phyloP scores from a whole-genome alignment of 2,797 vertebrate species.

The Lutjanus campechanus region DNA sequence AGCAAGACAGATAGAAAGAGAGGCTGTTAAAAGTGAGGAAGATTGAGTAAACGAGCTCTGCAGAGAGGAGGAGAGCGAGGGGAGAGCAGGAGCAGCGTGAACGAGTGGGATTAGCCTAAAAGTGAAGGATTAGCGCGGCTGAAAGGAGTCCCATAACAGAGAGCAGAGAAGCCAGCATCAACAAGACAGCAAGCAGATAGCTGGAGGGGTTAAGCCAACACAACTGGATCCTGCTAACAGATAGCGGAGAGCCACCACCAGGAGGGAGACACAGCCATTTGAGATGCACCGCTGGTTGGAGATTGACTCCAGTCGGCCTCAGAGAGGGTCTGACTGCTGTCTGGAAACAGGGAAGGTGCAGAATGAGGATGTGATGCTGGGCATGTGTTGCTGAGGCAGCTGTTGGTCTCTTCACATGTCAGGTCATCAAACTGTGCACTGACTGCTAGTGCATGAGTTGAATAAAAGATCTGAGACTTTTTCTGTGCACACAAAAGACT shows the following conservation, averaged over 20 bases:
- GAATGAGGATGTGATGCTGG: slow-evolving; percentile 6
- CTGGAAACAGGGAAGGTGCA: slow-evolving; percentile 22
- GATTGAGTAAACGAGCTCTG: slow-evolving; percentile 41
- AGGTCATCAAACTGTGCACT: no score
- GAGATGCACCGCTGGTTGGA: slow-evolving; percentile 39
- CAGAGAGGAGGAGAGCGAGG: slow-evolving; percentile 18
- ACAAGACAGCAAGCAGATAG: slow-evolving; percentile 59
- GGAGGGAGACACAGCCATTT: slow-evolving; percentile 37
- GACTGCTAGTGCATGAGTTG: no score
- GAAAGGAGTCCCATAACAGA: slow-evolving; percentile 61
- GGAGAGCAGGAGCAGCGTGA: slow-evolving; percentile 50
- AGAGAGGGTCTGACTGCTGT: slow-evolving; percentile 22
- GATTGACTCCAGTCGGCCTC: slow-evolving; percentile 32
- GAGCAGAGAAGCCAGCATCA: slow-evolving; percentile 53
- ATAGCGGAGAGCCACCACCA: slow-evolving; percentile 34
- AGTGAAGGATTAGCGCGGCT: slow-evolving; percentile 72
- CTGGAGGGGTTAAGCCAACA: slow-evolving; percentile 62
- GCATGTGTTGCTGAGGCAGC: slow-evolving; percentile 14
- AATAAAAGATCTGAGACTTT: no score
- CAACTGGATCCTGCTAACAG: slow-evolving; percentile 56
- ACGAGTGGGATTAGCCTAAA: slow-evolving; percentile 66
- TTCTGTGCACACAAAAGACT: no score
- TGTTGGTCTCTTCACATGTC: not conserved
- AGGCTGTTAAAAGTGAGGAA: slow-evolving; percentile 20
- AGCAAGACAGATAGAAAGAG: not conserved